Conservation (phyloP, 2,888 invertebrate genomes). For the Cryptocheilus praepositus region DNA sequence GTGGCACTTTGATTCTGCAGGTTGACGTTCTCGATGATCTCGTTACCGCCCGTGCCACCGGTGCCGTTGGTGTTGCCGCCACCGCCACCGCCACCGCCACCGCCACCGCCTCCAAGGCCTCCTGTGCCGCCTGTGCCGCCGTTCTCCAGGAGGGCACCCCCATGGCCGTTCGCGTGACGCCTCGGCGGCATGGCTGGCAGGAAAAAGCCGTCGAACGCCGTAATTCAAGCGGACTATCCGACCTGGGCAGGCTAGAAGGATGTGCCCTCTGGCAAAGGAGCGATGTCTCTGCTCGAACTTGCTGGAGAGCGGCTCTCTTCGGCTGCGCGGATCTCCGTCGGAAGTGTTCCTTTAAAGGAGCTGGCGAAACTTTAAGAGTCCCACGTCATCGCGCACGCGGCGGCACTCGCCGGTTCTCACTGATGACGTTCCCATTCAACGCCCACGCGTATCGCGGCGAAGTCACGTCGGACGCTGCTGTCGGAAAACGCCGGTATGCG, state of each 20-base stretch:
- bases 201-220: slow-evolving; percentile 1
- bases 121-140: slow-evolving; percentile 41
- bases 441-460: slow-evolving; percentile 4
- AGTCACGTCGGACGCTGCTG: no score
- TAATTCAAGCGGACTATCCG: background rate
- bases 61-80: slow-evolving; percentile 22
- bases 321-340: no score
- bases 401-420: slow-evolving; percentile 27
- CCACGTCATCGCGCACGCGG: slow-evolving; percentile 27
- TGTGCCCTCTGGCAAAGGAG: no score
- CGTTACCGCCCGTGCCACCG: slow-evolving; percentile 43
- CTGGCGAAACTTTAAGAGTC: slow-evolving; percentile 14
- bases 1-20: slow-evolving; percentile 73
- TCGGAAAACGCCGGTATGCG: no score
- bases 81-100: slow-evolving; percentile 10
- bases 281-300: no score
- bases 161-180: slow-evolving; percentile 68
- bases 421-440: slow-evolving; percentile 33
- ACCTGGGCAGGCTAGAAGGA: background rate
- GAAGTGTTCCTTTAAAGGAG: no score
- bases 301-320: no score
- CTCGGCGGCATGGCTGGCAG: slow-evolving; percentile 66
- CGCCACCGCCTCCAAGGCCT: slow-evolving; percentile 12
- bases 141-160: slow-evolving; percentile 60
- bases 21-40: slow-evolving; percentile 55